These are phyloP conservation scores for Xiphydria camelus DNA, from an alignment of 2,888 invertebrate species.

Conservation along the genomic window DNA sequence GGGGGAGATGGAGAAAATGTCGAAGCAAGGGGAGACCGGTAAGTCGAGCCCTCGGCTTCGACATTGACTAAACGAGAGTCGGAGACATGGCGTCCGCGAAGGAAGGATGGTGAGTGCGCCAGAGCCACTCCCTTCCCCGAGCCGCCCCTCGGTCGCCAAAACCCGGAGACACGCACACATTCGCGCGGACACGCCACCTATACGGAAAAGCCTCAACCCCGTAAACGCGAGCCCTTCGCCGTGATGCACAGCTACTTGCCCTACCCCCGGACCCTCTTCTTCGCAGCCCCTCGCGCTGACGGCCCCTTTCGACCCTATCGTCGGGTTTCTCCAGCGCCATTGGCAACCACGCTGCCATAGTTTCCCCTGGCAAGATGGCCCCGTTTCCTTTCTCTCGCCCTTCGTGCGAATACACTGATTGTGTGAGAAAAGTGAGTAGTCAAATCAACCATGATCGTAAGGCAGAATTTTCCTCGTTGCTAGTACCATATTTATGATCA, in stretches of 20 bases:
- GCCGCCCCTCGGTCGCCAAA: neutral
- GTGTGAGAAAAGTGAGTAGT: too few species aligned
- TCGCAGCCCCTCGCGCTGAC: constrained; percentile 29
- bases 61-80: constrained; percentile 49
- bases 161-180: neutral
- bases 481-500: too few species aligned
- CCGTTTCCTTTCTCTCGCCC: too few species aligned
- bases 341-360: constrained; percentile 36
- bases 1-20: constrained; percentile 7
- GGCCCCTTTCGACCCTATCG: constrained; percentile 30
- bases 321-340: constrained; percentile 32
- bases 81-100: constrained; percentile 42
- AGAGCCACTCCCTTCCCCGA: constrained; percentile 24
- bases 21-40: constrained; percentile 21
- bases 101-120: constrained; percentile 36
- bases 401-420: too few species aligned
- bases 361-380: constrained; percentile 46
- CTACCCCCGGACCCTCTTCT: neutral
- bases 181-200: neutral
- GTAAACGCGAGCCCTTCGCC: neutral
- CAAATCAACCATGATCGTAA: too few species aligned
- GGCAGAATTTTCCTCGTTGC: too few species aligned
- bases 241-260: neutral
- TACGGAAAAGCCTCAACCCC: neutral
- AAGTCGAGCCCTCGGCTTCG: constrained; percentile 37